A percentile compares a stretch with the other conserved stretches of the same genome.
phyloP scores from a whole-genome alignment of 2,888 invertebrate genomes.

The Dicycla oo region DNA sequence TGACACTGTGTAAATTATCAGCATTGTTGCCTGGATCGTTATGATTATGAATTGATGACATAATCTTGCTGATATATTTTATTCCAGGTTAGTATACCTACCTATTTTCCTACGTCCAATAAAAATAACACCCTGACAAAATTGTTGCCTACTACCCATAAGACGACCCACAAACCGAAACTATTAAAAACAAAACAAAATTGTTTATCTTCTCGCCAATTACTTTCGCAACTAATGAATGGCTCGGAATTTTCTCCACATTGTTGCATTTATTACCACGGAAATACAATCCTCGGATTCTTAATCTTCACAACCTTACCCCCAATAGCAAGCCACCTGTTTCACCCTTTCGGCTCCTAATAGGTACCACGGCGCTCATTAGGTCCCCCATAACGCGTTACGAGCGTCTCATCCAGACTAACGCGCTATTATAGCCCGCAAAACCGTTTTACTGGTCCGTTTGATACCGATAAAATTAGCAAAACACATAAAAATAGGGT shows the following conservation, averaged over 20 bases:
- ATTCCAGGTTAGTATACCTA: neutral
- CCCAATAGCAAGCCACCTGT: slow-evolving; percentile 13
- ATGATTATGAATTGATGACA: neutral
- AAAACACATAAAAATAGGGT: slow-evolving; percentile 62
- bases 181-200: neutral
- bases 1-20: neutral
- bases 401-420: slow-evolving; percentile 56
- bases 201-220: too few relatives aligned
- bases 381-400: slow-evolving; percentile 48
- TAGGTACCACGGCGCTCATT: slow-evolving; percentile 55
- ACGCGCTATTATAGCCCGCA: slow-evolving; percentile 58
- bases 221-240: neutral
- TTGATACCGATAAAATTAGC: slow-evolving; percentile 64
- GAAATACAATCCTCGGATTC: neutral
- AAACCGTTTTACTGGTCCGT: slow-evolving; percentile 55
- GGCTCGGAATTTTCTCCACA: neutral
- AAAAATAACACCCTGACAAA: neutral
- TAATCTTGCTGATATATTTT: neutral
- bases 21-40: neutral
- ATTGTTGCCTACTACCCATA: too few relatives aligned
- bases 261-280: neutral
- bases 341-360: slow-evolving; percentile 21
- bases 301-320: neutral
- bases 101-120: neutral
- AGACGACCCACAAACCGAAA: too few relatives aligned